Conservation (phyloP, 1,140 invertebrate genomes). For the Drosophila lowei region DNA sequence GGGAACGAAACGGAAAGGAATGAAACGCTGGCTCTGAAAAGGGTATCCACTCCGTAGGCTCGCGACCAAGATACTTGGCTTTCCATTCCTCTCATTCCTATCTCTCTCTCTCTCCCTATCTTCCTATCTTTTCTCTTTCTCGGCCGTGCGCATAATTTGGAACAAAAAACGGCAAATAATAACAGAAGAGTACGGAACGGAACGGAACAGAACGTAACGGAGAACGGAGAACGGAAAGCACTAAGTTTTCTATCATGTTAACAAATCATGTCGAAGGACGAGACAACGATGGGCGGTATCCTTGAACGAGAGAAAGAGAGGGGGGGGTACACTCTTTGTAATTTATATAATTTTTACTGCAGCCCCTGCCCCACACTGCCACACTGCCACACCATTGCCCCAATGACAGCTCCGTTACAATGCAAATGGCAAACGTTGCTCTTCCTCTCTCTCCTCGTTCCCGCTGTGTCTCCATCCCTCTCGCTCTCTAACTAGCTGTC, state of each 20-base stretch:
- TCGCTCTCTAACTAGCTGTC: conserved; percentile 29
- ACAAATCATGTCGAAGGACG: conserved; percentile 76
- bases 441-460: background rate
- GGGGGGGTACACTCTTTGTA: conserved; percentile 55
- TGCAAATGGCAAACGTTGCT: conserved; percentile 66
- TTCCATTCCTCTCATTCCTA: no score
- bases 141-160: conserved; percentile 32
- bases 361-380: conserved; percentile 20
- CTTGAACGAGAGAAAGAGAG: background rate
- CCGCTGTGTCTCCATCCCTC: no score
- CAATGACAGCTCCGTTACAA: conserved; percentile 70
- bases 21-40: no score
- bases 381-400: conserved; percentile 9
- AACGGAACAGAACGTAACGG: no score
- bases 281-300: conserved; percentile 10
- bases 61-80: no score
- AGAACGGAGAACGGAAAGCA: conserved; percentile 8
- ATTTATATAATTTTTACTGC: conserved; percentile 79
- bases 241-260: conserved; percentile 78
- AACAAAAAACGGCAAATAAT: conserved; percentile 33
- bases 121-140: conserved; percentile 4
- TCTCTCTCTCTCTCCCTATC: no score
- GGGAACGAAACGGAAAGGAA: no score
- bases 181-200: conserved; percentile 34
- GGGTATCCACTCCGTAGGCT: no score